Conservation (phyloP, 2,888 invertebrate genomes). For the Neocrepidodera transversa region DNA sequence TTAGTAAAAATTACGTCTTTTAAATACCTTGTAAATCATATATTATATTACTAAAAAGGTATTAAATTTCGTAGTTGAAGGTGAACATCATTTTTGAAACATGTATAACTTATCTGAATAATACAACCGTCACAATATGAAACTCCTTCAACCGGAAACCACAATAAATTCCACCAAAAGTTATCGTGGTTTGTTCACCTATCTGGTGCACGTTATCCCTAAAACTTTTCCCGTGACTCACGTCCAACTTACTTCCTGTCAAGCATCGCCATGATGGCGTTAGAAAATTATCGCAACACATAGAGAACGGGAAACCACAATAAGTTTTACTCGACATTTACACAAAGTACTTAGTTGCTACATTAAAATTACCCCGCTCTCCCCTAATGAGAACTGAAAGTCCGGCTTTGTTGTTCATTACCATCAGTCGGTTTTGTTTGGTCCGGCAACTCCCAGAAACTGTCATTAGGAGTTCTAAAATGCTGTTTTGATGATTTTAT, state of each 20-base stretch:
- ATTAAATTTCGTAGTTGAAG: too few relatives aligned
- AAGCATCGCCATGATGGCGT: conserved; percentile 22
- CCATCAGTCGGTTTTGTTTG: conserved; percentile 1
- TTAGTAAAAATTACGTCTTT: too few relatives aligned
- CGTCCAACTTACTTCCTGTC: conserved; percentile 26
- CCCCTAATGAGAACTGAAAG: conserved; percentile 12
- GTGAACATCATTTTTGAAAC: too few relatives aligned
- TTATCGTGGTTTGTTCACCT: conserved; percentile 17
- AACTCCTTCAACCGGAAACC: conserved; percentile 4
- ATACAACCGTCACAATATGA: too few relatives aligned
- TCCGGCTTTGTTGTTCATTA: conserved; percentile 31
- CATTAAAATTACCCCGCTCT: conserved; percentile 23
- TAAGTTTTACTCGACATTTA: conserved; percentile 38
- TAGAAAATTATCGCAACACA: conserved; percentile 36
- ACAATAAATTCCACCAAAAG: conserved; percentile 10
- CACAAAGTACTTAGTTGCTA: conserved; percentile 27
- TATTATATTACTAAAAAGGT: too few relatives aligned
- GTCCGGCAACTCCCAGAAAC: conserved; percentile 24
- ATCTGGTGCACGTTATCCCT: conserved; percentile 13
- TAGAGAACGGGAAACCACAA: conserved; percentile 34
- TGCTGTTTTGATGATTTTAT: conserved; percentile 35
- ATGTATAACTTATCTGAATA: too few relatives aligned
- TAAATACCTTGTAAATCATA: too few relatives aligned
- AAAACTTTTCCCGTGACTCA: conserved; percentile 24
- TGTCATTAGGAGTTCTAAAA: conserved; percentile 31